Evolutionary conservation across 2,888 invertebrate genomes (phyloP), one percentile per base, ranked within the genome.

Genomic region (Spilarctia lutea): DNA sequence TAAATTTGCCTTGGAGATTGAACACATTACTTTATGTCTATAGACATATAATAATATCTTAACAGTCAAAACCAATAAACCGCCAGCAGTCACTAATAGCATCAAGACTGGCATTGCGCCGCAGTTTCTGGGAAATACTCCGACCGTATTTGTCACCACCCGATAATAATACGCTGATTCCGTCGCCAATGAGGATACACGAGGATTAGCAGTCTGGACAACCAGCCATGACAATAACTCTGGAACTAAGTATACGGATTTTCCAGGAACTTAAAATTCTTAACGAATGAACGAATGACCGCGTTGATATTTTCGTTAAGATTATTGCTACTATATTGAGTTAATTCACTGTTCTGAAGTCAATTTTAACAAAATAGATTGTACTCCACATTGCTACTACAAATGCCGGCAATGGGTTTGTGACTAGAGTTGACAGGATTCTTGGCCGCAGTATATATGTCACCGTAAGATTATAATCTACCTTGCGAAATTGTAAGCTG

Each of bases 41-140:
- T 35, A 6, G 3, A 35, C 35, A 35, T 35, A 4, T 11, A 65
- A 33, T 13, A n/a, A 60, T 35, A 35, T 65, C 35, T 24, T 20
- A 10, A 16, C 66, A 42, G 45, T 27, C 20, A 68, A 27, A 45
- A 16, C 3, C 30, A 33, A 33, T n/a, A 56, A 52, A 69, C 35
- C 52, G 24, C 16, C 30, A 69, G 39, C 52, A 69, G n/a, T 35
- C n/a, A n/a, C 33, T 35, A 35, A 69, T 16, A 56, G n/a, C n/a
- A 56, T n/a, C 27, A 33, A n/a, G 24, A 33, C 24, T 48, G 68
- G 48, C 33, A 52, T 27, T 48, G 52, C 68, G 68, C 48, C 68
- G 68, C 48, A 20, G n/a, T 35, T 68, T 52, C 52, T 68, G 68
- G 11, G 68, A 52, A 52, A 6, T 30, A 63, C 60, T 63, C 60